phyloP scores from a whole-genome alignment of 2,113 vertebrate species.

The Anguilla rostrata region DNA sequence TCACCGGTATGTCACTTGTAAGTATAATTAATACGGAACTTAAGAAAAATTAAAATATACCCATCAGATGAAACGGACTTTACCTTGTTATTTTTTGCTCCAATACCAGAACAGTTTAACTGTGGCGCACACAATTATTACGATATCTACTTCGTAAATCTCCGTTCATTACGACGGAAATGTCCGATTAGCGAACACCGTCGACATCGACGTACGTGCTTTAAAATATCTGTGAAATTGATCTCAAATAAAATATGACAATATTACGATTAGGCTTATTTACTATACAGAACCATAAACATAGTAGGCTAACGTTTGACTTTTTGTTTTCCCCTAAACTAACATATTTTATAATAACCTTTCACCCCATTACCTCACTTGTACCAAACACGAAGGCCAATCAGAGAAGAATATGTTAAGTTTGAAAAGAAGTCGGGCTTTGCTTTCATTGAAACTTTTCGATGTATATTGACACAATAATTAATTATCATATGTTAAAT shows the following conservation, averaged over 20 bases:
- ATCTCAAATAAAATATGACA: not conserved
- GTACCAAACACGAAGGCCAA: not conserved
- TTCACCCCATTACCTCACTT: not conserved
- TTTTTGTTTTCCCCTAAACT: not conserved
- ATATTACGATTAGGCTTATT: not conserved
- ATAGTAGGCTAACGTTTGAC: not conserved
- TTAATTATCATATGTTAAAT: too few relatives aligned
- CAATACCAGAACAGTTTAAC: slow-evolving; percentile 72
- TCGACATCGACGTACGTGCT: not conserved
- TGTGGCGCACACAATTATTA: slow-evolving; percentile 20
- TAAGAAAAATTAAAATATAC: not conserved
- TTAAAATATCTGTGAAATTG: not conserved
- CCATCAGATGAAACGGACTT: slow-evolving; percentile 21
- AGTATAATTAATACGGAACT: not conserved
- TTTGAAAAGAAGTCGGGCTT: too few relatives aligned
- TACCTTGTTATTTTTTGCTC: slow-evolving; percentile 76
- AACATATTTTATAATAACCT: slow-evolving; percentile 1
- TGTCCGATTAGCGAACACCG: not conserved
- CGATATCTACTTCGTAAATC: slow-evolving; percentile 7
- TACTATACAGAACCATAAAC: not conserved
- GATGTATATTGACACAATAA: too few relatives aligned
- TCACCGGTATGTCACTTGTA: not conserved
- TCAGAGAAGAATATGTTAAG: not conserved
- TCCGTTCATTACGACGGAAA: slow-evolving; percentile 15
- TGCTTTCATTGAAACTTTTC: too few relatives aligned